Evolutionary conservation across 2,888 invertebrate species (phyloP).

Genomic region (Eupithecia tripunctaria): DNA sequence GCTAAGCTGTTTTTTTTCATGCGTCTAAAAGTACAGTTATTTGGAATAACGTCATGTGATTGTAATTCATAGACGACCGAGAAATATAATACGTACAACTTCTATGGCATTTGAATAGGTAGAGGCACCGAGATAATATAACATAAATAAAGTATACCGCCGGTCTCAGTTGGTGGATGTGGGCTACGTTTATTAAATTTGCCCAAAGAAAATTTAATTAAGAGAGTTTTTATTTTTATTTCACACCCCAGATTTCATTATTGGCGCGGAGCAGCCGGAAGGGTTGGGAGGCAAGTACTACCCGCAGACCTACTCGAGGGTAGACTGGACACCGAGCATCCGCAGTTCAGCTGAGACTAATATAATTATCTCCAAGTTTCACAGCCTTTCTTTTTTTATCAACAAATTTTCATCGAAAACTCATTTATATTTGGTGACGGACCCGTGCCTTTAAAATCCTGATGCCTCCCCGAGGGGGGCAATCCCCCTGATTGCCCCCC

Average conservation of each 20-base stretch:
- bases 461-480: no score
- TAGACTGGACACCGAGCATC: not conserved
- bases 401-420: not conserved
- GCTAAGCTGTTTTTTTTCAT: no score
- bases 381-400: no score
- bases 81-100: not conserved
- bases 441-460: no score
- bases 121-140: constrained; percentile 3
- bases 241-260: constrained; percentile 84
- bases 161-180: constrained; percentile 36
- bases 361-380: no score
- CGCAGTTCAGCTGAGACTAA: not conserved
- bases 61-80: not conserved
- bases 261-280: constrained; percentile 74
- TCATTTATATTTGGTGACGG: no score
- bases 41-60: not conserved
- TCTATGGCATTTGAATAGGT: not conserved
- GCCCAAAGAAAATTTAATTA: constrained; percentile 84
- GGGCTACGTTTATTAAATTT: constrained; percentile 77
- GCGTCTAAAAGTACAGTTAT: no score
- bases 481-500: no score
- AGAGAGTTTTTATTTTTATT: constrained; percentile 82
- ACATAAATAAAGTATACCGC: constrained; percentile 27
- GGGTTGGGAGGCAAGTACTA: constrained; percentile 63
- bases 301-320: not conserved